phyloP scores from a whole-genome alignment of 2,113 vertebrate species.

The Scalopus aquaticus region DNA sequence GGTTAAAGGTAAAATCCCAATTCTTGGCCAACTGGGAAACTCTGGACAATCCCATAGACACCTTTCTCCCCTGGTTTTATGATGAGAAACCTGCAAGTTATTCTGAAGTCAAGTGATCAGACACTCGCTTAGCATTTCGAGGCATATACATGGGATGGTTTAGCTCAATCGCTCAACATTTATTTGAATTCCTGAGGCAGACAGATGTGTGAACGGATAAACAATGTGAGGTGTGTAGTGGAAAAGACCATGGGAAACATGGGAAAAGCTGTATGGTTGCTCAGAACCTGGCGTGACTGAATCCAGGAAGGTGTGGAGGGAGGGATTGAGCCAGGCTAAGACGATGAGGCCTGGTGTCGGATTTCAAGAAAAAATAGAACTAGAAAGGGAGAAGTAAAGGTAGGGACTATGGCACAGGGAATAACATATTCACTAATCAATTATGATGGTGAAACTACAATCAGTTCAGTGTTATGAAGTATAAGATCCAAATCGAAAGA shows the following conservation, averaged over 20 bases:
- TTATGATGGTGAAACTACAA: not conserved
- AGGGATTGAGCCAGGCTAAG: not conserved
- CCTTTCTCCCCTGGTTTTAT: not conserved
- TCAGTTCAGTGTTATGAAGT: not conserved
- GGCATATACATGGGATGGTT: not conserved
- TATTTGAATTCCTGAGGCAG: slow-evolving; percentile 20
- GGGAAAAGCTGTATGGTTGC: too few relatives aligned
- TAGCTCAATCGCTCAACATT: not conserved
- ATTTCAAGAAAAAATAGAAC: not conserved
- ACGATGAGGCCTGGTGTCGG: not conserved
- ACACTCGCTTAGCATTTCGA: not conserved
- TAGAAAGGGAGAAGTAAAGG: not conserved
- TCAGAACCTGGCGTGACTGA: not conserved
- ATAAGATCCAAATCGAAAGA: not conserved
- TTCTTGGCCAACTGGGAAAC: not conserved
- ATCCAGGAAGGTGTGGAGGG: not conserved
- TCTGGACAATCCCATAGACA: not conserved
- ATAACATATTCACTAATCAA: not conserved
- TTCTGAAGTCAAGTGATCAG: not conserved
- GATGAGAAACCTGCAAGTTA: not conserved
- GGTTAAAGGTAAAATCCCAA: slow-evolving; percentile 53
- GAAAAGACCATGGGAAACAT: too few relatives aligned
- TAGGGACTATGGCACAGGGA: not conserved
- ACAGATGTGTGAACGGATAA: not conserved
- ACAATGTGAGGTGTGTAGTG: not conserved